Evolutionary conservation across 2,113 vertebrate species (phyloP), one percentile per base, ranked within the genome.

Genomic region (Pao palembangensis): DNA sequence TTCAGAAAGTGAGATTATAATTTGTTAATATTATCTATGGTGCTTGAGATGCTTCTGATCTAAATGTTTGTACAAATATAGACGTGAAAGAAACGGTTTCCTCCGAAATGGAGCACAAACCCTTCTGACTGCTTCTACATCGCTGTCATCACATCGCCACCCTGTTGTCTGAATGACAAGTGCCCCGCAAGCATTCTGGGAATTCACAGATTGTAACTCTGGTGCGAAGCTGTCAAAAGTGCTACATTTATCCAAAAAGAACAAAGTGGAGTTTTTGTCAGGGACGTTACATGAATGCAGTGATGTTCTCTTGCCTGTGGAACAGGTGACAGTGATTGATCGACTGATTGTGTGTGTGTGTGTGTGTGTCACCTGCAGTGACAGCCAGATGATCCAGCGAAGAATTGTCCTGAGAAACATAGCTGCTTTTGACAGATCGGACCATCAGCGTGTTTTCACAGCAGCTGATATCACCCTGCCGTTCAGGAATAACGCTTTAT

Each of bases 41-140:
- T 91, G 89, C 93, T 92, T 80, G 85, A 91, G 83, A 91, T 84
- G 88, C 84, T 89, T 88, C 87, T 87, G 82, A 90, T 88, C 80
- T 89, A 85, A 88, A 86, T 90, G 88, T 90, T 87, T 88, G 84
- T 92, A 87, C 72, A 84, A 87, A 85, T 82, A 78, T 86, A 86
- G 76, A 84, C 79, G 69, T 41, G 61, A 78, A 81, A 81, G 77
- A 79, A 77, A 80, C 69, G 71, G 73, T 87, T 85, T 75, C 82
- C 79, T 79, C 74, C 81, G 28, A 82, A 67, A 73, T 53, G 63
- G 48, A 55, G 55, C 67, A 78, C 54, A 70, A 55, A 42, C 70
- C 62, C 64, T 51, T 80, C 78, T 47, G 61, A 75, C 69, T 64
- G 84, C 87, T 88, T 91, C 85, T 83, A 61, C 73, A 68, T 68